phyloP scores from a whole-genome alignment of 1,140 invertebrate genomes.

The Meloidogyne floridensis region DNA sequence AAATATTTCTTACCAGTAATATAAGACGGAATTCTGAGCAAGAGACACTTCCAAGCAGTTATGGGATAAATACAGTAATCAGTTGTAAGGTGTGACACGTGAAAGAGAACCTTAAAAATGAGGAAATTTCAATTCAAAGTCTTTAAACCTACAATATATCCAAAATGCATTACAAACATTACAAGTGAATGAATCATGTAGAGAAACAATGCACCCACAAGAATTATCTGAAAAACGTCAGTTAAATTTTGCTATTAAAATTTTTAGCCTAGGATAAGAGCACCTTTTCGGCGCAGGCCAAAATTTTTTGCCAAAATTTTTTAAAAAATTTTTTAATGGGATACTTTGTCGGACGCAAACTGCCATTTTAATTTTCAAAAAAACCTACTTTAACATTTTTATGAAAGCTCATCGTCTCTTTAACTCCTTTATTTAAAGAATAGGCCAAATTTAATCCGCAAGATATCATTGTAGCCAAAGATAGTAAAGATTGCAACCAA shows the following conservation, averaged over 20 bases:
- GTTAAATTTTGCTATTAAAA: too few relatives aligned
- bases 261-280: too few relatives aligned
- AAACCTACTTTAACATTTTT: background rate
- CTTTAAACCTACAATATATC: background rate
- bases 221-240: background rate
- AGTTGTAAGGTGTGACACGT: background rate
- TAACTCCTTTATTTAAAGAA: background rate
- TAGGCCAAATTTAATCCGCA: background rate
- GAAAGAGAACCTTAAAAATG: background rate
- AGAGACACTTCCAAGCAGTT: slow-evolving; percentile 6
- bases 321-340: too few relatives aligned
- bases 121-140: too few relatives aligned
- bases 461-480: background rate
- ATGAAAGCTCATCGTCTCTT: background rate
- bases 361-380: too few relatives aligned
- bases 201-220: background rate
- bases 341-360: too few relatives aligned
- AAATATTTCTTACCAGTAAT: background rate
- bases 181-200: background rate
- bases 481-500: background rate
- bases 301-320: too few relatives aligned
- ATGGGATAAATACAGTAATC: background rate
- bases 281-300: too few relatives aligned
- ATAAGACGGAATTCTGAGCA: background rate
- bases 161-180: background rate